A percentile compares a stretch with the other conserved stretches of the same genome.
Conservation (phyloP, 2,113 vertebrate genomes). For the Perognathus longimembris region DNA sequence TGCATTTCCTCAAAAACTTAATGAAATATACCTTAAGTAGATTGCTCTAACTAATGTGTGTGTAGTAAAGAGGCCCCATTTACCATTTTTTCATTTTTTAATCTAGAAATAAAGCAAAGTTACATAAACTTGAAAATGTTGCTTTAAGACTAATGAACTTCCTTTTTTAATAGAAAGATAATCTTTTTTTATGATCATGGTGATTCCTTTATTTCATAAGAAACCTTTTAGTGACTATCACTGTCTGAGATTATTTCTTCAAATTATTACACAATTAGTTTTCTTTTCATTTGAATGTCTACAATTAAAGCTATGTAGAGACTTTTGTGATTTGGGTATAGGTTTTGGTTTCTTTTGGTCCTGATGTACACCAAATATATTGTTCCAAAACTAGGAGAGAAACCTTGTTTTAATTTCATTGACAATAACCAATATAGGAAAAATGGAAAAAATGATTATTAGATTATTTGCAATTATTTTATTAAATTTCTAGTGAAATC, state of each 20-base stretch:
- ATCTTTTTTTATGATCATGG: constrained; percentile 49
- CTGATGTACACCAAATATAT: background rate
- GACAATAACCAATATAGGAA: background rate
- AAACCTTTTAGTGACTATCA: constrained; percentile 79
- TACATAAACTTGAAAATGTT: background rate
- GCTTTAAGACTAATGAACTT: constrained; percentile 42
- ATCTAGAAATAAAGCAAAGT: background rate
- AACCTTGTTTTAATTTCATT: background rate
- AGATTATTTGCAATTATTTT: constrained; percentile 4
- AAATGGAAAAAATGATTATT: background rate
- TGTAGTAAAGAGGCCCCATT: background rate
- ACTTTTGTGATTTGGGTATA: background rate
- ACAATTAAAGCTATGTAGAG: constrained; percentile 36
- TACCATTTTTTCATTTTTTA: background rate
- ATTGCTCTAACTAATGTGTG: background rate
- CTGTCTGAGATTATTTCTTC: constrained; percentile 49
- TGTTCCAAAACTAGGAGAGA: background rate
- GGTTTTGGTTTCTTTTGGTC: background rate
- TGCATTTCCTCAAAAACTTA: background rate
- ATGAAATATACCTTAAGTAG: background rate
- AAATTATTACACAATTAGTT: constrained; percentile 75
- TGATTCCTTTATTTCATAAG: constrained; percentile 46
- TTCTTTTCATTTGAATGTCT: constrained; percentile 49
- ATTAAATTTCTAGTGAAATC: constrained; percentile 38
- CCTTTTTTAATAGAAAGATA: background rate